Base-by-base conservation (phyloP, 2,797 vertebrate species). In the Helicolenus hilgendorfi region DNA sequence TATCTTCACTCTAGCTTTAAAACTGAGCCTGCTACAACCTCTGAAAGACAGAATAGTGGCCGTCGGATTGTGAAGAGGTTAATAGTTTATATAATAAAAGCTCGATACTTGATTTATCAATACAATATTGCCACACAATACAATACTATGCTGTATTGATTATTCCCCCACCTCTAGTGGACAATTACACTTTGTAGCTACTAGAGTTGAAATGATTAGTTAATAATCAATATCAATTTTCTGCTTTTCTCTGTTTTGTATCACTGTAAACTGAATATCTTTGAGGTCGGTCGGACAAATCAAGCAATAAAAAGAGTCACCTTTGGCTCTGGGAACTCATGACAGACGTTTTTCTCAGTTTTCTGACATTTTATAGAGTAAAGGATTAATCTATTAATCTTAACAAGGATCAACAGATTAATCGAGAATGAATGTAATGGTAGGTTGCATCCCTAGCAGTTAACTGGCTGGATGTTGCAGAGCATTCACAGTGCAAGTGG, bases 171-270 rank as follows among this genome's bases (percentile, higher is more conserved):
- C 18, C 18, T 7, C 18, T 20, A 20, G 18, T 49, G 18, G 45
- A 49, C 45, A 49, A 69, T 88, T 72, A 60, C 69, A 71, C 24
- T 56, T 67, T 68, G 36, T 35, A 60, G 76, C 31, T 14, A 45
- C 26, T 45, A 26, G 3, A 22, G 53, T 20, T 58, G 36, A 74
- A 82, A 38, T 4, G 33, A 67, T 29, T 33, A 9, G 64, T 59
- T 26, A 26, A 18, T 76, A 24, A 26, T 58, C 55, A 24, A 24
- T 65, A 36, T 45, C 2, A 24, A 60, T 82, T 72, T 81, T 74
- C 2, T 72, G 58, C 35, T 71, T 81, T 77, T 76, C 13, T 27
- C 22, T 11, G 6, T n/a, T 80, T 72, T 45, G 27, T 62, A 56
- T 64, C 7, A 22, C 13, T 86, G 18, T 11, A 55, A 20, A 49